Percentiles rank a stretch among this genome's conserved stretches.
phyloP scores from a whole-genome alignment of 1,140 invertebrate genomes.

The Aradophagus sp. region DNA sequence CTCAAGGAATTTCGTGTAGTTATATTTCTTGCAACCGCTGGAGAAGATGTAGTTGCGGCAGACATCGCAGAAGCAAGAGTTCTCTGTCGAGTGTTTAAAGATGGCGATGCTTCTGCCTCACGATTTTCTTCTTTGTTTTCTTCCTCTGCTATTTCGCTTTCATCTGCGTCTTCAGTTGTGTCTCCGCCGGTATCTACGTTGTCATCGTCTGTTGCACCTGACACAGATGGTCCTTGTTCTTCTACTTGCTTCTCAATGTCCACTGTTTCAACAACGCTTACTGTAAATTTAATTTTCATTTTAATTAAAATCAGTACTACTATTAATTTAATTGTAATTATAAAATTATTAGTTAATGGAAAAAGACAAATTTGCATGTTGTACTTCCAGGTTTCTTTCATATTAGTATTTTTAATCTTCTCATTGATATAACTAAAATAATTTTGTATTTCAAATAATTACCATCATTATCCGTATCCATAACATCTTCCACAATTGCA shows the following conservation, averaged over 20 bases:
- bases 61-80: constrained; percentile 30
- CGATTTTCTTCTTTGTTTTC: constrained; percentile 58
- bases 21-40: constrained; percentile 53
- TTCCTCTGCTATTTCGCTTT: constrained; percentile 45
- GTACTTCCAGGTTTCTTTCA: too few species aligned
- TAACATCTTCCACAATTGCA: constrained; percentile 58
- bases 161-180: constrained; percentile 62
- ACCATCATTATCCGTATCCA: constrained; percentile 67
- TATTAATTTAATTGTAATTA: too few species aligned
- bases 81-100: constrained; percentile 64
- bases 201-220: constrained; percentile 62
- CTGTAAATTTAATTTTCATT: too few species aligned
- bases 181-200: constrained; percentile 64
- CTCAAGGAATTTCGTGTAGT: constrained; percentile 48
- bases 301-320: neutral
- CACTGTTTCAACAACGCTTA: constrained; percentile 74
- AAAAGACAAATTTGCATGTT: too few species aligned
- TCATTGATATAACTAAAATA: too few species aligned
- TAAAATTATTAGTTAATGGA: too few species aligned
- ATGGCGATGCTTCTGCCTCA: constrained; percentile 79
- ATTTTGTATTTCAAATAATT: constrained; percentile 7
- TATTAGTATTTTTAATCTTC: too few species aligned
- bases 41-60: constrained; percentile 22
- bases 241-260: constrained; percentile 78
- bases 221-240: constrained; percentile 68